Evolutionary conservation across 2,888 invertebrate species (phyloP), one percentile per base, ranked within the genome.

Genomic region (Diadromus collaris): DNA sequence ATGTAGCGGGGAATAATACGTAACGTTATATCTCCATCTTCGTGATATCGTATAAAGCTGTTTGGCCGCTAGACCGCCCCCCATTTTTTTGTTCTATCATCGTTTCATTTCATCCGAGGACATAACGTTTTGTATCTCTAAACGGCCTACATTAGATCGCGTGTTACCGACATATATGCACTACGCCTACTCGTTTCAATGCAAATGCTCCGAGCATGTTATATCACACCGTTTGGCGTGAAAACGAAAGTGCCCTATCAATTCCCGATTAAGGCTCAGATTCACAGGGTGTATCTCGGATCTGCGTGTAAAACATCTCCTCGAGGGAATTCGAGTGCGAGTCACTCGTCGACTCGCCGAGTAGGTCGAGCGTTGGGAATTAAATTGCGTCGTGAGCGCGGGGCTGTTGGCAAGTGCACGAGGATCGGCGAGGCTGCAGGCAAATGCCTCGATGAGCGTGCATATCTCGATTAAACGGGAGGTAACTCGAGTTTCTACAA

Each of bases 21-120:
- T 79, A 79, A 79, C 79, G 79, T 76, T 79, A 79, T 72, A 79
- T 76, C 68, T 68, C 34, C 54, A 64, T 76, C 72, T 69, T 79
- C 44, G 65, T n/a, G 69, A 72, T 79, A 79, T 79, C 72, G 72
- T 79, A 79, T 79, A 51, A 69, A 79, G 76, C 73, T 72, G 79
- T 79, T 76, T 69, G 63, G 60, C 60, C 54, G 60, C 32, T 19
- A 38, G 56, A 68, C 32, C 29, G 46, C 24, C 48, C 21, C 2
- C 21, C 2, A 48, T 68, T 75, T 56, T 73, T 56, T 64, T 46
- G 44, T 58, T n/a, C n/a, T 32, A 6, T 64, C 63, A 6, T 51
- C 63, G 10, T 63, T 29, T 56, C 48, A 60, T 68, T 72, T 44
- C 54, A 68, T 68, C 64, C 34, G 61, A 67, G 78, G 70, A 51